Evolutionary conservation across 2,888 invertebrate species (phyloP).

Genomic region (Anorthoa munda): DNA sequence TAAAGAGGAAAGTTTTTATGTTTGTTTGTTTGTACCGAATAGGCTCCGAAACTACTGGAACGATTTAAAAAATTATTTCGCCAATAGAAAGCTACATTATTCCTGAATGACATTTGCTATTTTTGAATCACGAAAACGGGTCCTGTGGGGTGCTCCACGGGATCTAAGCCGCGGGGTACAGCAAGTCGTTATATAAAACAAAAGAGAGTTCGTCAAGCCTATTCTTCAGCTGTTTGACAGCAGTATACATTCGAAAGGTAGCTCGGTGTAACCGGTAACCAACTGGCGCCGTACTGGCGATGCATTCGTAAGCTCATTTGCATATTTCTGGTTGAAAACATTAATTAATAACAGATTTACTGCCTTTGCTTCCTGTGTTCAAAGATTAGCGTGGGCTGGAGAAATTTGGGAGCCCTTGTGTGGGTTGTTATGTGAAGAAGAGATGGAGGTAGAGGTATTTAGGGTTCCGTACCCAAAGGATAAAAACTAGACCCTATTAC

Average conservation of each 20-base stretch:
- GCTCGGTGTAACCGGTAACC: constrained; percentile 17
- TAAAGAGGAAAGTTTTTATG: too few species aligned
- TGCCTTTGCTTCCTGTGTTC: neutral
- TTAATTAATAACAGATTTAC: constrained; percentile 24
- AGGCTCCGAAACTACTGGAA: too few species aligned
- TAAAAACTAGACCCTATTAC: too few species aligned
- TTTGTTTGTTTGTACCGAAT: too few species aligned
- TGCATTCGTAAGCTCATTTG: constrained; percentile 48
- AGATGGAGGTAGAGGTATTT: too few species aligned
- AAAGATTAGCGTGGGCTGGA: constrained; percentile 11
- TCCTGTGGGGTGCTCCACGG: too few species aligned
- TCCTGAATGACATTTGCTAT: too few species aligned
- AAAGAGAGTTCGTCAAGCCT: neutral
- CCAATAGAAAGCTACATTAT: too few species aligned
- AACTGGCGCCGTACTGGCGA: constrained; percentile 38
- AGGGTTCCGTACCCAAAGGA: too few species aligned
- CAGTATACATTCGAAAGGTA: constrained; percentile 46
- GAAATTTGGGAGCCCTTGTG: constrained; percentile 4
- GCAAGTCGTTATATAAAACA: neutral
- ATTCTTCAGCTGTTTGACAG: neutral
- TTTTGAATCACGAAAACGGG: too few species aligned
- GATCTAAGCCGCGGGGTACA: too few species aligned
- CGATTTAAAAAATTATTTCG: too few species aligned
- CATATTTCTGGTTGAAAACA: constrained; percentile 42
- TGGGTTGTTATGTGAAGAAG: neutral